These are phyloP conservation scores for Puffinus mauretanicus DNA, from an alignment of 2,113 vertebrate genomes.

Conservation along the genomic window DNA sequence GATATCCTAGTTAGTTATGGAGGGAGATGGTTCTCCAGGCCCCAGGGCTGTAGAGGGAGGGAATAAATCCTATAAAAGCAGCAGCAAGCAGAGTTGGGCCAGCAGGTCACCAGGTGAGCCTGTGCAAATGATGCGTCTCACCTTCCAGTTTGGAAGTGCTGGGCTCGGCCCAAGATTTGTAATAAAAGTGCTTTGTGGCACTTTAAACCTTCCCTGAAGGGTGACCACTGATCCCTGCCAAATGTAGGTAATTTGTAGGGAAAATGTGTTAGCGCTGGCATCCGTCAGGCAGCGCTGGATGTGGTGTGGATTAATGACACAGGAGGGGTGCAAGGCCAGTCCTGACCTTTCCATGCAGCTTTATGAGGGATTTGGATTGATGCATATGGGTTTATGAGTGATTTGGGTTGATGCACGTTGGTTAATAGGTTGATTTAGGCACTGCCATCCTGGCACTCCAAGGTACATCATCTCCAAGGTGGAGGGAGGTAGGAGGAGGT, in stretches of 20 bases:
- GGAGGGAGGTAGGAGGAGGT: neutral
- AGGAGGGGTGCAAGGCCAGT: neutral
- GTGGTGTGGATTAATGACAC: neutral
- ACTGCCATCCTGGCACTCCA: neutral
- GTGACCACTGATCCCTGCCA: neutral
- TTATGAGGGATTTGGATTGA: neutral
- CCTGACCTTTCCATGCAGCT: neutral
- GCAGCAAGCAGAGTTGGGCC: neutral
- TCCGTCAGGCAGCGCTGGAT: neutral
- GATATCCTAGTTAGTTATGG: neutral
- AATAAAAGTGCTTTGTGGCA: neutral
- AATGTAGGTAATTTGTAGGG: neutral
- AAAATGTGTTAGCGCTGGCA: neutral
- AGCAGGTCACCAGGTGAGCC: neutral
- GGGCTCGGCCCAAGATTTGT: neutral
- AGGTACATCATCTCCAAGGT: neutral
- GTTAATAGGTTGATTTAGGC: neutral
- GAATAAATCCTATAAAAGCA: neutral
- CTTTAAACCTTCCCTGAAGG: neutral
- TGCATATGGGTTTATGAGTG: neutral
- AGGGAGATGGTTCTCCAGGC: neutral
- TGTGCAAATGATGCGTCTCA: neutral
- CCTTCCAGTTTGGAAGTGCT: neutral
- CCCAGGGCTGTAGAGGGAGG: neutral
- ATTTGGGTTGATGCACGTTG: neutral